Evolutionary conservation across 2,113 vertebrate species (phyloP).

Genomic region (Pithys albifrons): DNA sequence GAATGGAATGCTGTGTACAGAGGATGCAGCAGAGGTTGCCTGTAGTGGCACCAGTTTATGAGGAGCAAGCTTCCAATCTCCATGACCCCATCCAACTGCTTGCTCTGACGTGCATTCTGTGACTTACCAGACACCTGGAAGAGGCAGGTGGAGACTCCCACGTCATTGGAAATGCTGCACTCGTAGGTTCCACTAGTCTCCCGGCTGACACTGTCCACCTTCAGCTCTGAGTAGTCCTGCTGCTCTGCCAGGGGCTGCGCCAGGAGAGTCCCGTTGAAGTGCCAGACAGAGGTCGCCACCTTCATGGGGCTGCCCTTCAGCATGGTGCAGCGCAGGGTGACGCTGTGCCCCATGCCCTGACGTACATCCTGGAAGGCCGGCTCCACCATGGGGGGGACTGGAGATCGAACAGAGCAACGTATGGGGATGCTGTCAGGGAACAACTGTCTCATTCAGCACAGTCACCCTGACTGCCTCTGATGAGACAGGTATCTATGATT

Average conservation of each 20-base stretch:
- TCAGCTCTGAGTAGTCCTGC: conserved; percentile 85
- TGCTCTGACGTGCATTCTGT: rapidly evolving
- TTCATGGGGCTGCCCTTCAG: conserved; percentile 87
- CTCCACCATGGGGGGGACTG: conserved; percentile 89
- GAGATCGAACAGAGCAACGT: background rate
- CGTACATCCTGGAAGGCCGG: conserved; percentile 87
- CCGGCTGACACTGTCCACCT: conserved; percentile 83
- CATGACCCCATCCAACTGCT: background rate
- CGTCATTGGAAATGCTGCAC: conserved; percentile 89
- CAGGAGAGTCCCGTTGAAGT: conserved; percentile 82
- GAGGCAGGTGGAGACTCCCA: conserved; percentile 86
- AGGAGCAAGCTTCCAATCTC: background rate
- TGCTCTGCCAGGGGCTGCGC: conserved; percentile 75
- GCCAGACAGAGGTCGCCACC: conserved; percentile 86
- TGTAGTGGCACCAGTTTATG: background rate
- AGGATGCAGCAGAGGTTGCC: background rate
- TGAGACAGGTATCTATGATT: background rate
- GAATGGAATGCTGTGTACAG: background rate
- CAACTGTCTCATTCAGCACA: rapidly evolving
- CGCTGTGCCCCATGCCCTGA: conserved; percentile 79
- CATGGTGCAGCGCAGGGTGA: conserved; percentile 87
- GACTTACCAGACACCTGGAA: conserved; percentile 93
- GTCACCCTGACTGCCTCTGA: background rate
- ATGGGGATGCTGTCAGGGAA: background rate
- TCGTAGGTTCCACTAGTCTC: conserved; percentile 89